Percentiles rank a stretch among this genome's conserved stretches.
These are phyloP conservation scores for Diplodus puntazzo DNA, from an alignment of 2,797 vertebrate species.

Conservation along the genomic window DNA sequence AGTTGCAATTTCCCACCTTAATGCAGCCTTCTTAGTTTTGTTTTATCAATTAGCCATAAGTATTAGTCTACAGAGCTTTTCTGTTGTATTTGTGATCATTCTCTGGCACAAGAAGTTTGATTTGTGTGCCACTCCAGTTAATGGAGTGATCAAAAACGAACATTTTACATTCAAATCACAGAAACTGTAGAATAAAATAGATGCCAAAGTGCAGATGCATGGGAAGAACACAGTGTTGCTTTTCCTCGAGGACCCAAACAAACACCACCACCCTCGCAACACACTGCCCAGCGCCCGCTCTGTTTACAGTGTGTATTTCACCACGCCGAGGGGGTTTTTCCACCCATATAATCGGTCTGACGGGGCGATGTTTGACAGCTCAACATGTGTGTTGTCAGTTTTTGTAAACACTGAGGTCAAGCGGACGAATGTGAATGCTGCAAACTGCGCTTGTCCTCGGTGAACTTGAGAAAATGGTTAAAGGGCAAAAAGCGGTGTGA, in stretches of 20 bases:
- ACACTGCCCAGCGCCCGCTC: constrained; percentile 37
- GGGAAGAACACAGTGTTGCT: constrained; percentile 10
- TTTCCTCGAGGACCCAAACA: constrained; percentile 1
- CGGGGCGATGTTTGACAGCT: constrained; percentile 35
- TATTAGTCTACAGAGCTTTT: not conserved
- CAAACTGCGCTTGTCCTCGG: not conserved
- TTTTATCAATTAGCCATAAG: not conserved
- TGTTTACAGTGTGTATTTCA: constrained; percentile 56
- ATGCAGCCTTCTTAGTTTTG: not conserved
- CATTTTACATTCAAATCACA: constrained; percentile 9
- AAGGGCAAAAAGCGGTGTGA: not conserved
- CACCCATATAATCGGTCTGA: constrained; percentile 41
- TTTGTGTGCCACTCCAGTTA: not conserved
- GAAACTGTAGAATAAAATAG: not conserved
- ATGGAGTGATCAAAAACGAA: not conserved
- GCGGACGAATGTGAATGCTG: not conserved
- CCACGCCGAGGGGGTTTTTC: constrained; percentile 39
- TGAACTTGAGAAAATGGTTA: not conserved
- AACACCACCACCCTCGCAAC: constrained; percentile 23
- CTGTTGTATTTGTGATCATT: too few relatives aligned
- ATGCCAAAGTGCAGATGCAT: not conserved
- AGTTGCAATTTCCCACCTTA: not conserved
- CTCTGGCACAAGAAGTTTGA: not conserved
- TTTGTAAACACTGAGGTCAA: constrained; percentile 34
- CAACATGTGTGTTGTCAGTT: constrained; percentile 10